Evolutionary conservation across 2,888 invertebrate species (phyloP), one percentile per base, ranked within the genome.

Genomic region (Melinaea menophilus): DNA sequence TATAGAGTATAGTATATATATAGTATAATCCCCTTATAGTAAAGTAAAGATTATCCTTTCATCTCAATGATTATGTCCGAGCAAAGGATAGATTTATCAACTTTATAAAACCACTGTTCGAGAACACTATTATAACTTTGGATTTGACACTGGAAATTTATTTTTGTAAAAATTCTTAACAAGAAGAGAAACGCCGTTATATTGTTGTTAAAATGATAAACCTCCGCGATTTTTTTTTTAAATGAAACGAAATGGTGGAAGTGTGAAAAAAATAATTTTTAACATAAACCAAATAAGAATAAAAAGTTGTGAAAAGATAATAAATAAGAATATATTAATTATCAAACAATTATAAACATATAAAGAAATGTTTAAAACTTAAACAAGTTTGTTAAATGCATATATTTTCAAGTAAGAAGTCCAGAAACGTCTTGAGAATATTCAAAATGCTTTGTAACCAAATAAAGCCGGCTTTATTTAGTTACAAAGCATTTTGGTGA

Each of bases 1-100:
- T 22, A 22, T 1, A 22, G 22, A 37, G 7, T 7, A 37, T 7
- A 37, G 5, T 7, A 37, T 37, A 5, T 5, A 5, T 37, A 37
- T 5, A 37, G 7, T 37, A 37, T 37, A 37, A 5, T 37, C 76
- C 73, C 75, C 77, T 81, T 80, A 80, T 80, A 82, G 81, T 33
- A 59, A 64, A 55, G 56, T 62, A 68, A 22, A 67, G 64, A 65
- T 70, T 68, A 65, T 59, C 56, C 45, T 41, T 34, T 35, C 59
- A 62, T 64, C 66, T 60, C 64, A 68, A 66, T 62, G 64, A 55
- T 62, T 61, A 56, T 51, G 51, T 35, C 13, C 31, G 35, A 33
- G 54, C 54, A 61, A 56, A 61, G 45, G 56, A 35, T 35, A 37
- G 56, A 64, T 61, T 65, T 65, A 61, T 62, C 37, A 65, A 65